Evolutionary conservation across 2,888 invertebrate species (phyloP).

Genomic region (Rotaria magnacalcarata): DNA sequence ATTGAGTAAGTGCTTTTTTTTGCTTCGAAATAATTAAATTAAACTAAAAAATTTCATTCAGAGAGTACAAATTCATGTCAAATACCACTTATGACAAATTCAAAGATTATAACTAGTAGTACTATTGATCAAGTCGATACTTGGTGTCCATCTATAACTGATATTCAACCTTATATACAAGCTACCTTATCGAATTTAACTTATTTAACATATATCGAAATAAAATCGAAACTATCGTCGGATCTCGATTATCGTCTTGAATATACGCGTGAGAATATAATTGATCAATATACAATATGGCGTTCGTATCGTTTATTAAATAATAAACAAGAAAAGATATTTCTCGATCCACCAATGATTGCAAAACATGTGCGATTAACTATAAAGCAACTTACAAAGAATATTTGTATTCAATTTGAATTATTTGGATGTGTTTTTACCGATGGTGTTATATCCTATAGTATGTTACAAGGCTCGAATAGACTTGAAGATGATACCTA

Average conservation of each 20-base stretch:
- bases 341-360: constrained; percentile 15
- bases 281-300: neutral
- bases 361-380: constrained; percentile 19
- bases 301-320: neutral
- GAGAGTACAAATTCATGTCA: neutral
- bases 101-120: neutral
- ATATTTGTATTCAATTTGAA: neutral
- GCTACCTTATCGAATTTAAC: neutral
- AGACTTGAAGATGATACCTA: constrained; percentile 27
- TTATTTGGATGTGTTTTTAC: constrained; percentile 34
- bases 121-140: neutral
- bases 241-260: constrained; percentile 10
- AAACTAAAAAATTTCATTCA: neutral
- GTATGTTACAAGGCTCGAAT: constrained; percentile 25
- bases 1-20: neutral
- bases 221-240: neutral
- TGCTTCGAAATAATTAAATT: no score
- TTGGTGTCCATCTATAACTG: neutral
- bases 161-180: neutral
- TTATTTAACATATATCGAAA: constrained; percentile 10
- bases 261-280: constrained; percentile 19
- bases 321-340: neutral
- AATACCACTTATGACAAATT: neutral
- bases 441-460: constrained; percentile 12
- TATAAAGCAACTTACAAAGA: neutral